Evolutionary conservation across 2,113 vertebrate species (phyloP), one percentile per base, ranked within the genome.

Genomic region (Uropsilus gracilis): DNA sequence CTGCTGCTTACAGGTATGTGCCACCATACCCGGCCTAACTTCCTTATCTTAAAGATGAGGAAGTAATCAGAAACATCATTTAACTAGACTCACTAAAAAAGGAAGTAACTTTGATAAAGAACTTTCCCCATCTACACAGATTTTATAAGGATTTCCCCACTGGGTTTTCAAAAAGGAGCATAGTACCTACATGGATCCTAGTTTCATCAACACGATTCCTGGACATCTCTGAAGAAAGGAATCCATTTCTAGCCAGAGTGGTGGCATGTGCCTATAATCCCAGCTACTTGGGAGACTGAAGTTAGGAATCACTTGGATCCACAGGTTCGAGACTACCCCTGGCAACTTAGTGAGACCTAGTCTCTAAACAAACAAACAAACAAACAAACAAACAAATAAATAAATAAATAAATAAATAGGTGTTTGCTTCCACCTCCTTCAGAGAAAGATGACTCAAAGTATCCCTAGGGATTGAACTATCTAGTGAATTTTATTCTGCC

Each of bases 41-140:
- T 89, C 8, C 39, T 91, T 61, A 64, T 86, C 9, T 68, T 39
- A 64, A 68, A 77, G 75, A 57, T 28, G n/a, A 86, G 68, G 17
- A 91, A 88, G 91, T 11, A 81, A 69, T 64, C 73, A 69, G 55
- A 68, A 91, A 37, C 20, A 76, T 26, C 30, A 85, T 90, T 14
- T 87, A 57, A 80, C 63, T 66, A 50, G 11, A 55, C 72, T 84
- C 39, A 66, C 68, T 80, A 34, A 89, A 88, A 68, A 71, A 24
- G 8, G n/a, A 91, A 80, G 55, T 53, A 57, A 77, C 24, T 30
- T 42, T 32, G 28, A 18, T 37, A 86, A 18, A 81, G 30, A 12
- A 42, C 39, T 83, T 82, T 76, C 13, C 30, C 44, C n/a, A 88
- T 53, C 4, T 53, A 34, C 4, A 34, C 22, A n/a, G 66, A 50